Conservation (phyloP, 2,888 invertebrate species). For the Hirtodrosophila confusa region DNA sequence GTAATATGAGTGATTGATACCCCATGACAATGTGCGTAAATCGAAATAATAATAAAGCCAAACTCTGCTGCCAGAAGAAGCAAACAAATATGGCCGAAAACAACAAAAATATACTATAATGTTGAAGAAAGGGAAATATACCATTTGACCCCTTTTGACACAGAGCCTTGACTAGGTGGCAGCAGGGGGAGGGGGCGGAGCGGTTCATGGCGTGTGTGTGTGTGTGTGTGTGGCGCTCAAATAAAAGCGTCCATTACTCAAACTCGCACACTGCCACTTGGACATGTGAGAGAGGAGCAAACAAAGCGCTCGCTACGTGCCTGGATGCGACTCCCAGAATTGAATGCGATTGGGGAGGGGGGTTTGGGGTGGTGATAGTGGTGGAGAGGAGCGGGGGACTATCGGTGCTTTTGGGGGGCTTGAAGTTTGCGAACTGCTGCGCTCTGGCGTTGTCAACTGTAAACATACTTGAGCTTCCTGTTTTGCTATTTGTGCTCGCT, state of each 20-base stretch:
- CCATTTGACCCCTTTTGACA: conserved; percentile 82
- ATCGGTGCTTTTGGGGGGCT: neutral
- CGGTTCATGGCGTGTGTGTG: conserved; percentile 6
- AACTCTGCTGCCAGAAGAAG: conserved; percentile 50
- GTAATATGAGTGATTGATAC: conserved; percentile 75
- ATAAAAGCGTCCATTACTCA: conserved; percentile 81
- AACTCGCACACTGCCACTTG: conserved; percentile 49
- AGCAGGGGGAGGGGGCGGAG: neutral
- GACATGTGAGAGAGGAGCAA: conserved; percentile 34
- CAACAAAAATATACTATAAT: conserved; percentile 1
- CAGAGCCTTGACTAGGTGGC: conserved; percentile 39
- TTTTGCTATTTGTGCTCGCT: conserved; percentile 74
- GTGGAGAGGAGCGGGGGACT: neutral
- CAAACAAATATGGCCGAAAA: conserved; percentile 67
- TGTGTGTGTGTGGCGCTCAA: conserved; percentile 58
- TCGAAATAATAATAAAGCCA: conserved; percentile 61
- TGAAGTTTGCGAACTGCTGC: conserved; percentile 8
- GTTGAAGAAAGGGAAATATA: conserved; percentile 29
- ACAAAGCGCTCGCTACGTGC: conserved; percentile 61
- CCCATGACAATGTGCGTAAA: conserved; percentile 53
- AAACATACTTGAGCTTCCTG: conserved; percentile 78
- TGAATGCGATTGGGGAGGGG: conserved; percentile 22
- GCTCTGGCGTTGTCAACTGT: conserved; percentile 77
- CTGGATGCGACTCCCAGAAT: conserved; percentile 37
- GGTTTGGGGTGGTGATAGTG: neutral